Evolutionary conservation across 2,888 invertebrate species (phyloP), one percentile per base, ranked within the genome.

Genomic region (Noctua pronuba): DNA sequence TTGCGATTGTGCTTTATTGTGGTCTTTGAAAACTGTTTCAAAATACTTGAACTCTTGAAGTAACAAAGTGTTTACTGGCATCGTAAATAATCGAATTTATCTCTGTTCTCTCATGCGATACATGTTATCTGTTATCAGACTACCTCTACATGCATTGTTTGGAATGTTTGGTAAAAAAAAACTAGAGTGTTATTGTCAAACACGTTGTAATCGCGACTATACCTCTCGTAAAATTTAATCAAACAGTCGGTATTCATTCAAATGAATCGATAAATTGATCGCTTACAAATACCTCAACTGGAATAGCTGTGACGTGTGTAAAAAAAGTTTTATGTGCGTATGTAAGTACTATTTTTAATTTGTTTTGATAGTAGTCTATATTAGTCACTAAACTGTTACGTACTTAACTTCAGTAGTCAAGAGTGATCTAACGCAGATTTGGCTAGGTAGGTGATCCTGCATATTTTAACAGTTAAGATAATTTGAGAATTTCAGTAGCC

Each of bases 91-190:
- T 73, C 75, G 76, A 79, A 72, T 80, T 90, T 90, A 90, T 90
- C 88, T 85, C 72, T 69, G 69, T 72, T 81, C 84, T 86, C 81
- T 83, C 79, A 49, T 74, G 72, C 75, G 86, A 87, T 89, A 86
- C 76, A 74, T 82, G 86, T 86, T 90, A 90, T 89, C 88, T 85
- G 86, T 88, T 90, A 89, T 90, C 90, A 85, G 79, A 55, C 46
- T 75, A 75, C 72, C 75, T 81, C 28, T 69, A 60, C 72, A 41
- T 70, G 77, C 83, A 84, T 85, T 89, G 86, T 89, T 88, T 89
- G 88, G 78, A 68, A 69, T 41, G 79, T 77, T 58, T 38, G n/a
- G 77, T 55, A 73, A 73, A 65, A 76, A 35, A 79, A 77, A 77
- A 79, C 35, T 68, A 35, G 68, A 75, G 77, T 77, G 72, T 83